phyloP scores from a whole-genome alignment of 2,888 invertebrate genomes.

The Drosophila birchii region DNA sequence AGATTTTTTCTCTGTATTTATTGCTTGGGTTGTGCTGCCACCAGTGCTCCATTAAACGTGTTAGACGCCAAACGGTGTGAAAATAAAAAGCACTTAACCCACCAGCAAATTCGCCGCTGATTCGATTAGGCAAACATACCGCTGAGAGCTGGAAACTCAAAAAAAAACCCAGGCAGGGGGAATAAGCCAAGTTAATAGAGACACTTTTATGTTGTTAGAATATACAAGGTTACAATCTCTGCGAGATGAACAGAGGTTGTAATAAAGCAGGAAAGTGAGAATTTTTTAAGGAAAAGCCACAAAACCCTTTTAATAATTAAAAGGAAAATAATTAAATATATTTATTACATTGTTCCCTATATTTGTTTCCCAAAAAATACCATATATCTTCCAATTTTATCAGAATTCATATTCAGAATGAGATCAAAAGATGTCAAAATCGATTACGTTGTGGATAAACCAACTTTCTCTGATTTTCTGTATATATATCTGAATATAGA shows the following conservation, averaged over 20 bases:
- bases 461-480: background rate
- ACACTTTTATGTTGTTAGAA: conserved; percentile 6
- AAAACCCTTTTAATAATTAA: background rate
- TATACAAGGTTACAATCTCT: conserved; percentile 6
- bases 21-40: background rate
- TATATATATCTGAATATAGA: background rate
- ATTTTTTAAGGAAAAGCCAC: background rate
- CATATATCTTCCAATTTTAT: too few species aligned
- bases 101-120: conserved; percentile 42
- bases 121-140: conserved; percentile 41
- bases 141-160: conserved; percentile 19
- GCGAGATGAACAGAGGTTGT: conserved; percentile 1
- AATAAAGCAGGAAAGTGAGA: background rate
- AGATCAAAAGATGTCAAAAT: background rate
- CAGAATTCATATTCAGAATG: too few species aligned
- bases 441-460: too few species aligned
- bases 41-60: conserved; percentile 57
- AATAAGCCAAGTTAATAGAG: conserved; percentile 22
- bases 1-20: background rate
- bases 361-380: too few species aligned
- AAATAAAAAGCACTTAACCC: conserved; percentile 55
- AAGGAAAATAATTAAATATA: background rate
- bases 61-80: conserved; percentile 62
- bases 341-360: background rate
- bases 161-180: conserved; percentile 1